Base-by-base conservation (phyloP, 2,797 vertebrate genomes). In the Psittacula derbiana region DNA sequence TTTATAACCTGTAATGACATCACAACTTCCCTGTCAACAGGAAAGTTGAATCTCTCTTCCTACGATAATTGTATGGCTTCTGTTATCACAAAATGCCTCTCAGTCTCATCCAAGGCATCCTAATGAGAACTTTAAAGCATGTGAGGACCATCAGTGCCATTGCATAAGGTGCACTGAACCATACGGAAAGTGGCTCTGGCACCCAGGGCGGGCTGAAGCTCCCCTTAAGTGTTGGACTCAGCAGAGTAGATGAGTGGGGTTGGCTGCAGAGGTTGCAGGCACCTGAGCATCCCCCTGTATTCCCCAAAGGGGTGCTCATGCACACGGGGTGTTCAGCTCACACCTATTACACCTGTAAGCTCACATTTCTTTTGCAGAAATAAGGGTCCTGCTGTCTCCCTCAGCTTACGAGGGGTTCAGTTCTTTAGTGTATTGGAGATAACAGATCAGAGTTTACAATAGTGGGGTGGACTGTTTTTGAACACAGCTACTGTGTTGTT, bases 11-110 rank as follows among this genome's bases (percentile, higher is more conserved):
- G 41, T 28, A 84, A 44, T 80, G 69, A 72, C 61, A 67, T 52
- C 83, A 86, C 47, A 52, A 30, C 16, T 90, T 90, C 81, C 80
- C 52, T 43, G 27, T 88, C 92, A 93, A 93, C 81, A 92, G 86
- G 94, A 93, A 94, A 60, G 74, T 41, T 74, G 72, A 78, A 47
- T 64, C 47, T 65, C n/a, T 92, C 57, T 90, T 86, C 85, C 57
- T 64, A 43, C 0, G 1, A 62, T 50, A 33, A 21, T 92, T 64
- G 41, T 40, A n/a, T 8, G 25, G 49, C 82, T 83, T 67, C 66
- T 90, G 73, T 50, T 69, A 52, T 21, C 66, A 52, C 25, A 24
- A 80, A 84, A 58, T 31, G 36, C 58, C 27, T 72, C 70, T 66
- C 47, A 30, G 27, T 12, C 76, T 65, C 62, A 90, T 47, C 43